Base-by-base conservation (phyloP, 2,888 invertebrate genomes). In the Pollenia amentaria region DNA sequence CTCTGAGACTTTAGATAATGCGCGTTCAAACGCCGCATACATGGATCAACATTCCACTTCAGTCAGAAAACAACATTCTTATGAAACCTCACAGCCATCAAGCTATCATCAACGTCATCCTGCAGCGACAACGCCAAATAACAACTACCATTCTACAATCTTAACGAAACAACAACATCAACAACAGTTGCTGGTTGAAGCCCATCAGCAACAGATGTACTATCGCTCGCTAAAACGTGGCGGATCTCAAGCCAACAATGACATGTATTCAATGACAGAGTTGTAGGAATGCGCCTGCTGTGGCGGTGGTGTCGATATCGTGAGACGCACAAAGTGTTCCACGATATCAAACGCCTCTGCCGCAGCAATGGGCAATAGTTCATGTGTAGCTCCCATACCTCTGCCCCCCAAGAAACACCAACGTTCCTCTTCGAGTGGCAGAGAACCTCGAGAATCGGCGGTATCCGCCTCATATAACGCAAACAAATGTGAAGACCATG, bases 201-300 rank as follows among this genome's bases (percentile, higher is more conserved):
- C 89, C 70, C 91, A 89, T 78, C 91, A 92, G 55, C 91, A 91
- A 51, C 91, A 92, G 70, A 82, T 93, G 11, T 93, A 93, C 82
- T 93, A 93, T 89, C 92, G 94, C 75, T 94, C 94, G 14, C 90
- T 95, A 42, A 94, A 94, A 89, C 93, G 94, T 48, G 91, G 91
- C 8, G 88, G 86, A 14, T 85, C 89, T 12, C 91, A 93, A 75
- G 94, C 94, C 89, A 94, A 94, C 86, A 94, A 94, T 78, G 95
- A 96, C 92, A 92, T 97, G 88, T 97, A 96, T 92, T 97, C 96
- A 70, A 96, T 97, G 88, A 96, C 97, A 79, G 96, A 95, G 91
- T 94, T 95, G 94, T 95, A 95, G 93, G 93, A 93, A 90, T 93
- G 93, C 92, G 93, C 93, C 91, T 93, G 93, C 92, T 93, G 93